Conservation (phyloP, 2,888 invertebrate genomes). For the Loripinus fragilis region DNA sequence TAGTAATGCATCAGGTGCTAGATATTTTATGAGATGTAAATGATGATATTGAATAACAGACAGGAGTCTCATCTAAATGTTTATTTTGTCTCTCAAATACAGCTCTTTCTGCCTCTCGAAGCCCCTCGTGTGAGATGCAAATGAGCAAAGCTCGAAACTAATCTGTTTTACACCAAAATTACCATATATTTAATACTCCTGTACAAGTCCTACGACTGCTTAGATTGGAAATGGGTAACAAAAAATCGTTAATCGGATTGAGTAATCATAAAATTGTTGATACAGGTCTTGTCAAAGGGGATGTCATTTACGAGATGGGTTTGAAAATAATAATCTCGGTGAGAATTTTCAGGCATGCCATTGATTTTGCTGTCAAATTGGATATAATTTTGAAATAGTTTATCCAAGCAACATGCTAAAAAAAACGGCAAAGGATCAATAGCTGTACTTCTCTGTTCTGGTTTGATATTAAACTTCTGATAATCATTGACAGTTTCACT, state of each 20-base stretch:
- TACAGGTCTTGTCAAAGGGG: constrained; percentile 18
- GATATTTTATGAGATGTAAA: no score
- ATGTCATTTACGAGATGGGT: constrained; percentile 6
- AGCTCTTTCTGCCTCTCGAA: neutral
- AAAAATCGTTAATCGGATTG: constrained; percentile 22
- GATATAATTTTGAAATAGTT: constrained; percentile 20
- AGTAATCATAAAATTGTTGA: constrained; percentile 22
- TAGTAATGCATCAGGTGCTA: no score
- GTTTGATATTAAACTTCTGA: no score
- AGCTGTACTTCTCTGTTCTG: neutral
- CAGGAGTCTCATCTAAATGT: neutral
- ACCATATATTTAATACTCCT: constrained; percentile 13
- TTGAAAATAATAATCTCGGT: constrained; percentile 13
- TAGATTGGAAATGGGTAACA: constrained; percentile 12
- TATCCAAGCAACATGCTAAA: constrained; percentile 8
- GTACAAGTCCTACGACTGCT: constrained; percentile 5
- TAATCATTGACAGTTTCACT: no score
- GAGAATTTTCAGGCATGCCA: constrained; percentile 12
- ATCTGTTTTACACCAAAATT: constrained; percentile 21
- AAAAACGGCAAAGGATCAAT: neutral
- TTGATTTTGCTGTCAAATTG: constrained; percentile 10
- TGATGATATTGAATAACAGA: neutral
- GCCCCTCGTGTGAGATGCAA: constrained; percentile 3
- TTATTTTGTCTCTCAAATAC: constrained; percentile 7
- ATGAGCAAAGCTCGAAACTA: constrained; percentile 7